Percentiles rank a stretch among this genome's conserved stretches.
Evolutionary conservation across 2,888 invertebrate species (phyloP).

Genomic region (Synanthedon andrenaeformis): DNA sequence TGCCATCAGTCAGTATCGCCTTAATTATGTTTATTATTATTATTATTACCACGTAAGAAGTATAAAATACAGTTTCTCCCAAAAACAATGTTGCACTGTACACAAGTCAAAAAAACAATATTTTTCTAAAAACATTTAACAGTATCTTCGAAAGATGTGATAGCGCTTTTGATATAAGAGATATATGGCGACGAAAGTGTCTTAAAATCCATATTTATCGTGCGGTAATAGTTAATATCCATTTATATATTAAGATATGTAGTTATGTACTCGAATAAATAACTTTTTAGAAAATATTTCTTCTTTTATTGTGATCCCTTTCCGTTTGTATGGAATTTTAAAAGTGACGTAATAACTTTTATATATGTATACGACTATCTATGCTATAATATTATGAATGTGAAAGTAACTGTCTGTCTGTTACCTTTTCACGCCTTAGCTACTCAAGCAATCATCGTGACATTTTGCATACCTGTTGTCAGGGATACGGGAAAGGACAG

Average conservation of each 20-base stretch:
- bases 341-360: too few relatives aligned
- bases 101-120: conserved; percentile 29
- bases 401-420: too few relatives aligned
- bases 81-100: conserved; percentile 32
- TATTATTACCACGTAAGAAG: not conserved
- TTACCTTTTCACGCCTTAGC: too few relatives aligned
- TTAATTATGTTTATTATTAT: not conserved
- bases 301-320: too few relatives aligned
- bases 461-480: too few relatives aligned
- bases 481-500: too few relatives aligned
- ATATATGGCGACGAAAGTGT: conserved; percentile 45
- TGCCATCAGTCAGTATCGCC: conserved; percentile 35
- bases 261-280: conserved; percentile 73
- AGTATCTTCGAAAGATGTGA: conserved; percentile 53
- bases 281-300: conserved; percentile 53
- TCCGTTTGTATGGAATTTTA: too few relatives aligned
- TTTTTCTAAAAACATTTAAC: conserved; percentile 51
- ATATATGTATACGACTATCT: too few relatives aligned
- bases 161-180: conserved; percentile 40
- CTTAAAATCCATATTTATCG: conserved; percentile 62
- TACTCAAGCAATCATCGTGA: too few relatives aligned
- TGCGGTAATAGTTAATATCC: conserved; percentile 65
- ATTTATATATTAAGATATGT: conserved; percentile 67
- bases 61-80: conserved; percentile 34
- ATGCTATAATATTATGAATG: too few relatives aligned